A percentile compares a stretch with the other conserved stretches of the same genome.
phyloP scores from a whole-genome alignment of 2,797 vertebrate genomes.

The Molossus alvarezi region DNA sequence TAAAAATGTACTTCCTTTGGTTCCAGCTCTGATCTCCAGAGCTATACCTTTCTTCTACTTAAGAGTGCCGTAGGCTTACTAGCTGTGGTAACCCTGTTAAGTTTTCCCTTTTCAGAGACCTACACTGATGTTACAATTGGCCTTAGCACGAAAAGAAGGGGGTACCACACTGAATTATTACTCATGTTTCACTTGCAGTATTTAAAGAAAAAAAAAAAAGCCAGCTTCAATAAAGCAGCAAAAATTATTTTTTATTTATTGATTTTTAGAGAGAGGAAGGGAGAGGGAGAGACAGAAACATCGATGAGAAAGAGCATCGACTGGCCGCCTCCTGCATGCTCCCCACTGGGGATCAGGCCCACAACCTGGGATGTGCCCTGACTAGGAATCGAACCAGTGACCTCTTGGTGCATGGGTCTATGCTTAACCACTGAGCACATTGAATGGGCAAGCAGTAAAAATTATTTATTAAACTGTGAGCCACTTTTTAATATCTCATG shows the following conservation, averaged over 20 bases:
- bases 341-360: no score
- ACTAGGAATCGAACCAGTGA: no score
- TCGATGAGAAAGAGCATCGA: no score
- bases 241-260: not conserved
- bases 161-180: not conserved
- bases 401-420: no score
- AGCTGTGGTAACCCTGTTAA: not conserved
- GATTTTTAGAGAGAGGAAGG: no score
- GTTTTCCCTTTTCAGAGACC: not conserved
- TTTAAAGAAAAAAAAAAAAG: not conserved
- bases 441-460: not conserved
- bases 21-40: not conserved
- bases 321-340: no score
- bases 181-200: not conserved
- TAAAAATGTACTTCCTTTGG: not conserved
- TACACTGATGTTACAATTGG: not conserved
- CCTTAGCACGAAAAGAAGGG: not conserved
- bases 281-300: no score
- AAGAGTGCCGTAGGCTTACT: not conserved
- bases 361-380: no score
- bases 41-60: not conserved
- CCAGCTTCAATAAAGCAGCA: constrained; percentile 2
- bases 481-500: not conserved
- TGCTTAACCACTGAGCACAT: no score
- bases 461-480: not conserved